Evolutionary conservation across 2,888 invertebrate species (phyloP).

Genomic region (Carabus problematicus): DNA sequence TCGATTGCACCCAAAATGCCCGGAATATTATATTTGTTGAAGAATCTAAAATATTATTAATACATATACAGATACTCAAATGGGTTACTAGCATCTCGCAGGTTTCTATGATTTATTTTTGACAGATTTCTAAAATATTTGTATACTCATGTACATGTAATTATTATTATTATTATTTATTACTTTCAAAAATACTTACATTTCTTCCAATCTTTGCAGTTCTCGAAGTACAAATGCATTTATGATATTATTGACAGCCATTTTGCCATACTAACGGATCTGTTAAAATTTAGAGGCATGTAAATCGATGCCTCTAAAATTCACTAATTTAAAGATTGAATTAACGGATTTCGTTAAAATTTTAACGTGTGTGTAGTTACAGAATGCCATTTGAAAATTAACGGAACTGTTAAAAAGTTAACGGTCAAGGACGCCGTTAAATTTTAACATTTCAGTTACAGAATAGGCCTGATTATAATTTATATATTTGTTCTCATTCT

Average conservation of each 20-base stretch:
- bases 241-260: neutral
- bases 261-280: no score
- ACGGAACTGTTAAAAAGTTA: conserved; percentile 17
- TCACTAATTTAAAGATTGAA: no score
- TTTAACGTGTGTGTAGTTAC: neutral
- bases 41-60: conserved; percentile 6
- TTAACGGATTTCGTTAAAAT: no score
- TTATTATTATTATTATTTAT: neutral
- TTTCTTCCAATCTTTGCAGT: neutral
- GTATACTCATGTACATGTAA: neutral
- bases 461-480: conserved; percentile 27
- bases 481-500: no score
- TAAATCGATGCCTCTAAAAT: no score
- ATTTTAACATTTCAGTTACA: conserved; percentile 19
- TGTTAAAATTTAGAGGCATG: no score
- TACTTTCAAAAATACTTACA: conserved; percentile 8
- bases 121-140: neutral
- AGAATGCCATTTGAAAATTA: neutral
- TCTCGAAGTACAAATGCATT: neutral
- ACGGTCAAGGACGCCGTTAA: conserved; percentile 3
- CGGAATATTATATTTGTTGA: conserved; percentile 8
- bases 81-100: conserved; percentile 6
- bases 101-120: neutral
- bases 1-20: conserved; percentile 31
- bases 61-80: neutral